Percentiles rank a stretch among this genome's conserved stretches.
Conservation (phyloP, 2,797 vertebrate species). For the Anguilla marmorata region DNA sequence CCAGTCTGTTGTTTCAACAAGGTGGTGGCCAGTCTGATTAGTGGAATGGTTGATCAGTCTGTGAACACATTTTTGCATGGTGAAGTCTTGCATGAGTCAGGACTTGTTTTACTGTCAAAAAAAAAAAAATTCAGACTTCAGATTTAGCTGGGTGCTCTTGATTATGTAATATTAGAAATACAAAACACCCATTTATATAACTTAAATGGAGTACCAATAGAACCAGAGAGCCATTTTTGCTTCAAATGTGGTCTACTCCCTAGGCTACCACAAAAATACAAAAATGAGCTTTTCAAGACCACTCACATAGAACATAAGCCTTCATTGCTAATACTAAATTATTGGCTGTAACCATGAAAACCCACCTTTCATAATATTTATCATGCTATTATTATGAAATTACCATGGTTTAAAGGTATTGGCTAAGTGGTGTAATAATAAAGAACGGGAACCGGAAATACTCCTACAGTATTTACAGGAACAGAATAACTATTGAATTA, state of each 20-base stretch:
- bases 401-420: neutral
- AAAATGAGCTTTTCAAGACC: neutral
- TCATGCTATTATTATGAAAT: neutral
- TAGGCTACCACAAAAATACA: neutral
- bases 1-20: neutral
- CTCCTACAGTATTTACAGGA: too few relatives aligned
- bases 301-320: neutral
- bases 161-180: neutral
- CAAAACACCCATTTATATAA: neutral
- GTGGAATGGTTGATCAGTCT: too few relatives aligned
- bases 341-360: neutral
- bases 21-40: too few relatives aligned
- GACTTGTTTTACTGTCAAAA: too few relatives aligned
- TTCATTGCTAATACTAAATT: neutral
- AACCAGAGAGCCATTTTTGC: neutral
- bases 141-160: neutral
- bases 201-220: neutral
- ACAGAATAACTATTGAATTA: too few relatives aligned
- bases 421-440: too few relatives aligned
- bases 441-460: too few relatives aligned
- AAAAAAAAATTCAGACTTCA: neutral
- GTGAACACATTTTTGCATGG: too few relatives aligned
- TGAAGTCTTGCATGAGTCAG: neutral
- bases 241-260: neutral
- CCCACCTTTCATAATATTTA: neutral